phyloP scores from a whole-genome alignment of 1,140 invertebrate genomes.

The Philaenus spumarius region DNA sequence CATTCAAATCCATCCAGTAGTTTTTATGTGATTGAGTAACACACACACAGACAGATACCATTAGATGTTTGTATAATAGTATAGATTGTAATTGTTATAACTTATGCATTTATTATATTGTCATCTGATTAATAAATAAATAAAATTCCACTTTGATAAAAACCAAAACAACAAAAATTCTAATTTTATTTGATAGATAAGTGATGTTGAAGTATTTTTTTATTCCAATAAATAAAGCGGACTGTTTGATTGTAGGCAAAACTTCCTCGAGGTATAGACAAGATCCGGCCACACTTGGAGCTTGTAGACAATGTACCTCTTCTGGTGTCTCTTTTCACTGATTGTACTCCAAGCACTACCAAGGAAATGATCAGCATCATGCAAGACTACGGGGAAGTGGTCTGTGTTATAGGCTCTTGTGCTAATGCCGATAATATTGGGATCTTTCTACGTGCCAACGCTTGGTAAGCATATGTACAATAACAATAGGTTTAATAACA shows the following conservation, averaged over 20 bases:
- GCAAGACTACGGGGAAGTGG: conserved; percentile 93
- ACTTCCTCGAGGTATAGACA: conserved; percentile 91
- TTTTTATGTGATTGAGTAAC: no score
- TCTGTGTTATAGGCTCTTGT: conserved; percentile 83
- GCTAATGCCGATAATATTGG: conserved; percentile 82
- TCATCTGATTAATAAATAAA: no score
- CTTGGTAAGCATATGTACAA: conserved; percentile 58
- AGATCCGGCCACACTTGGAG: conserved; percentile 92
- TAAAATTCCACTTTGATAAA: no score
- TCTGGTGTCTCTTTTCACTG: conserved; percentile 92
- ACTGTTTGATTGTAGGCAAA: conserved; percentile 71
- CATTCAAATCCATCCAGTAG: no score
- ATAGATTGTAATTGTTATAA: no score
- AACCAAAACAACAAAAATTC: no score
- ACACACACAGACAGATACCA: no score
- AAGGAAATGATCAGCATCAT: conserved; percentile 90
- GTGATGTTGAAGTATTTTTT: no score
- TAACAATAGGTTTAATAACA: conserved; percentile 12
- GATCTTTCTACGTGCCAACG: conserved; percentile 91
- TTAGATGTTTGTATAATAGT: no score
- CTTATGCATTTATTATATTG: no score
- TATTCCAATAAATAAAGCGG: no score
- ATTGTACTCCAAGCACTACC: conserved; percentile 84
- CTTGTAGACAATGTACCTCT: conserved; percentile 95
- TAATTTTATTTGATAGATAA: no score